Evolutionary conservation across 2,888 invertebrate genomes (phyloP).

Genomic region (Allophyes oxyacanthae): DNA sequence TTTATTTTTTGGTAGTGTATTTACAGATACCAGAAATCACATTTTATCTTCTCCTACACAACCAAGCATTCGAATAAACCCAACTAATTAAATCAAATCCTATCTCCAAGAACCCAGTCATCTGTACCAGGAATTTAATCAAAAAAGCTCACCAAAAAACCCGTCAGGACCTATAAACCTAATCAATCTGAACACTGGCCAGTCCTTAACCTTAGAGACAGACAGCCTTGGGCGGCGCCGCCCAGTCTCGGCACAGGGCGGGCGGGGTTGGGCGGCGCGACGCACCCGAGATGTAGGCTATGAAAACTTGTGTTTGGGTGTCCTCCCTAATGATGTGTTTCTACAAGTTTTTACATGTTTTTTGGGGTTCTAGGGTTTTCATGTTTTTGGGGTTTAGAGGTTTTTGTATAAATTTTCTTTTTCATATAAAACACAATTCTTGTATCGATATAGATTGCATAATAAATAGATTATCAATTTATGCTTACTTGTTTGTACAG

Average conservation of each 20-base stretch:
- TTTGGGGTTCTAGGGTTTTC: conserved; percentile 13
- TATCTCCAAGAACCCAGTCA: not conserved
- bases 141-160: conserved; percentile 26
- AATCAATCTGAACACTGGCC: conserved; percentile 62
- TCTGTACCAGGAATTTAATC: conserved; percentile 6
- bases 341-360: conserved; percentile 31
- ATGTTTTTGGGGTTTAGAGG: not conserved
- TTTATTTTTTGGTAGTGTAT: too few species aligned
- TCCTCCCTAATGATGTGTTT: conserved; percentile 50
- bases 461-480: too few species aligned
- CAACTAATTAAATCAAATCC: too few species aligned
- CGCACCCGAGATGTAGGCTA: conserved; percentile 48
- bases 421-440: too few species aligned
- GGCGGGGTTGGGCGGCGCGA: conserved; percentile 51
- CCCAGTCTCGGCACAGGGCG: conserved; percentile 63
- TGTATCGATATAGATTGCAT: too few species aligned
- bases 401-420: not conserved
- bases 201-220: conserved; percentile 76
- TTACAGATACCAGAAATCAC: too few species aligned
- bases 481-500: too few species aligned
- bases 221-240: conserved; percentile 83
- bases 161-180: conserved; percentile 55
- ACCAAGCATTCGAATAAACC: too few species aligned
- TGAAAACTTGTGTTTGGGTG: conserved; percentile 64
- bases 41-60: too few species aligned